A percentile compares a stretch with the other conserved stretches of the same genome.
These are phyloP conservation scores for Drosophila novamexicana DNA, from an alignment of 1,140 invertebrate genomes.

Conservation along the genomic window DNA sequence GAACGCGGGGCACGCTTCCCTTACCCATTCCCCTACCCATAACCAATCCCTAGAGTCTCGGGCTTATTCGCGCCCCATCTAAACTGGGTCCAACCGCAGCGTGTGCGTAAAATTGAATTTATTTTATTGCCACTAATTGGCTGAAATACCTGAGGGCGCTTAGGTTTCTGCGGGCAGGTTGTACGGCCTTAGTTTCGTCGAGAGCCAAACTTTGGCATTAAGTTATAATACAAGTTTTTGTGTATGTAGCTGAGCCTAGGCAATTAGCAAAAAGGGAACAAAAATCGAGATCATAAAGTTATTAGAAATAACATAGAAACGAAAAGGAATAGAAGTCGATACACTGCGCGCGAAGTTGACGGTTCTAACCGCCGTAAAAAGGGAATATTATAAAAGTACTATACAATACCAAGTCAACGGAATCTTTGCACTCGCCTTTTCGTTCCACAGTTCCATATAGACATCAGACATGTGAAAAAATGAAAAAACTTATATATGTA, in stretches of 20 bases:
- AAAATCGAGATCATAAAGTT: no score
- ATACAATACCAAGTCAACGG: no score
- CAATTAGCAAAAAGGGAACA: not conserved
- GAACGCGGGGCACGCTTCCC: slow-evolving; percentile 22
- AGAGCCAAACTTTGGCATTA: slow-evolving; percentile 8
- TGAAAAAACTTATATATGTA: not conserved
- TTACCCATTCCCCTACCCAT: not conserved
- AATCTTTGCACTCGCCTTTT: no score
- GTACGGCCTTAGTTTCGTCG: no score
- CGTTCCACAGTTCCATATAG: no score
- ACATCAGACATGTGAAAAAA: no score
- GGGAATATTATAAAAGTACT: no score
- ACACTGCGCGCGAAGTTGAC: no score
- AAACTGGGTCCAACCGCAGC: slow-evolving; percentile 44
- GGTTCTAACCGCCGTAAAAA: no score
- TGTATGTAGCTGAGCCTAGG: no score
- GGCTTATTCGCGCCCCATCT: not conserved
- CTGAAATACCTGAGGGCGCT: slow-evolving; percentile 77
- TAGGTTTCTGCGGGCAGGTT: slow-evolving; percentile 3
- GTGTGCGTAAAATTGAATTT: slow-evolving; percentile 81
- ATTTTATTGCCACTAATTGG: slow-evolving; percentile 84
- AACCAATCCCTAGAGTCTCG: slow-evolving; percentile 4
- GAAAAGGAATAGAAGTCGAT: no score
- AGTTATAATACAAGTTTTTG: slow-evolving; percentile 9
- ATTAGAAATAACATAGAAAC: no score